These are phyloP conservation scores for Grantiella picta DNA, from an alignment of 2,113 vertebrate species.

Conservation along the genomic window DNA sequence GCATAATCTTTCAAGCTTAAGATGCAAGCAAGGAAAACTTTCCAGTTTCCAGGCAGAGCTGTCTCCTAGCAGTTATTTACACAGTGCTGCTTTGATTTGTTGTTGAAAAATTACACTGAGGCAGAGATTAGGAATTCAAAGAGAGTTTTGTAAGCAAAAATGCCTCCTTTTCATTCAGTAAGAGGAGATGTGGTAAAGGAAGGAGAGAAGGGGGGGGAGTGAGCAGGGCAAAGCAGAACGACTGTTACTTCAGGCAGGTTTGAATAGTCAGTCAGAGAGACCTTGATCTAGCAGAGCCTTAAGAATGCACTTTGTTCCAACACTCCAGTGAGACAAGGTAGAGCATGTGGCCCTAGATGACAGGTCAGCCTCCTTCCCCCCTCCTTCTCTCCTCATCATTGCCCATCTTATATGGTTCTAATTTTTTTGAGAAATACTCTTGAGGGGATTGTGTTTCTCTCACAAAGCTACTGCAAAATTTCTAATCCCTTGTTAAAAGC, in stretches of 20 bases:
- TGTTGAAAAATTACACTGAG: not conserved
- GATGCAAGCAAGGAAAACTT: slow-evolving; percentile 13
- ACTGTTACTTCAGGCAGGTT: not conserved
- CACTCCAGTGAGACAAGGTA: not conserved
- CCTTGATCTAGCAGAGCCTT: not conserved
- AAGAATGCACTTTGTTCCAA: not conserved
- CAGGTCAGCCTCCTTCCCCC: not conserved
- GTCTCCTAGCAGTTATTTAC: slow-evolving; percentile 46
- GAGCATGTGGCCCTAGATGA: not conserved
- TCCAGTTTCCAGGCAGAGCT: slow-evolving; percentile 36
- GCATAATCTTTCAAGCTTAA: slow-evolving; percentile 7
- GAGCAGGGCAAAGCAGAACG: not conserved
- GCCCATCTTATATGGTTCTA: not conserved
- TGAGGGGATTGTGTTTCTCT: not conserved
- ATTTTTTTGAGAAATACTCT: not conserved
- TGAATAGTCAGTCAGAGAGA: not conserved
- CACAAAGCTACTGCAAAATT: not conserved
- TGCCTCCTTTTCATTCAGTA: not conserved
- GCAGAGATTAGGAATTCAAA: slow-evolving; percentile 43
- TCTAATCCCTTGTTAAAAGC: not conserved
- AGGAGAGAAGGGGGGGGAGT: not conserved
- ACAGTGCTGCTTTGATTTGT: slow-evolving; percentile 35
- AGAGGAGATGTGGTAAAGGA: not conserved
- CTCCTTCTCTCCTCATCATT: not conserved
- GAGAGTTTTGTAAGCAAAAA: slow-evolving; percentile 18